These are phyloP conservation scores for Hyperoplus lanceolatus DNA, from an alignment of 2,797 vertebrate species.

Conservation along the genomic window DNA sequence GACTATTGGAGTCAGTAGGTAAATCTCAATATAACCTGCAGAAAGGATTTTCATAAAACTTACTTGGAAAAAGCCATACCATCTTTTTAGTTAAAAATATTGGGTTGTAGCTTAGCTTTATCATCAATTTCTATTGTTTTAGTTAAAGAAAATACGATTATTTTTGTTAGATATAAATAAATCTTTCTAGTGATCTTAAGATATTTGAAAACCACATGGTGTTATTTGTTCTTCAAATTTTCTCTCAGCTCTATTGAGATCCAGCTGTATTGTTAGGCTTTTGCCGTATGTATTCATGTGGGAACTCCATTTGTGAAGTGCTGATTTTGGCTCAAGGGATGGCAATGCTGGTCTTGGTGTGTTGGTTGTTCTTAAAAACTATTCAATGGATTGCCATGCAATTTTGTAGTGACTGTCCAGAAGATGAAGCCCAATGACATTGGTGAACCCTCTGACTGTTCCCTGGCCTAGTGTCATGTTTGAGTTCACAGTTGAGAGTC, in stretches of 20 bases:
- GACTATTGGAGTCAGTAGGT: no score
- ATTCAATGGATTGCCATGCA: not conserved
- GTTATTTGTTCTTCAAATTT: not conserved
- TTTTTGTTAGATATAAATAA: not conserved
- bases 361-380: not conserved
- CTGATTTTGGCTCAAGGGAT: not conserved
- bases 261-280: not conserved
- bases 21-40: no score
- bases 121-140: no score
- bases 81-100: no score
- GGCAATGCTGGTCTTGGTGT: not conserved
- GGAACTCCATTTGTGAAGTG: not conserved
- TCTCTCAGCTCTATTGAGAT: not conserved
- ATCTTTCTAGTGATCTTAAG: not conserved
- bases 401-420: not conserved
- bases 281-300: not conserved
- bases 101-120: no score
- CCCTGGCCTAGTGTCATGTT: not conserved
- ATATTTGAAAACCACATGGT: not conserved
- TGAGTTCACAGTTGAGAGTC: not conserved
- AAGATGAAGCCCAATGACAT: not conserved
- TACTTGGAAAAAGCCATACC: no score
- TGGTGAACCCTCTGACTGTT: not conserved
- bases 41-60: no score
- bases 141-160: not conserved